Percentiles rank a stretch among this genome's conserved stretches.
Evolutionary conservation across 23 tunicate genomes (phyloP).

Genomic region (Trididemnum nubilum): DNA sequence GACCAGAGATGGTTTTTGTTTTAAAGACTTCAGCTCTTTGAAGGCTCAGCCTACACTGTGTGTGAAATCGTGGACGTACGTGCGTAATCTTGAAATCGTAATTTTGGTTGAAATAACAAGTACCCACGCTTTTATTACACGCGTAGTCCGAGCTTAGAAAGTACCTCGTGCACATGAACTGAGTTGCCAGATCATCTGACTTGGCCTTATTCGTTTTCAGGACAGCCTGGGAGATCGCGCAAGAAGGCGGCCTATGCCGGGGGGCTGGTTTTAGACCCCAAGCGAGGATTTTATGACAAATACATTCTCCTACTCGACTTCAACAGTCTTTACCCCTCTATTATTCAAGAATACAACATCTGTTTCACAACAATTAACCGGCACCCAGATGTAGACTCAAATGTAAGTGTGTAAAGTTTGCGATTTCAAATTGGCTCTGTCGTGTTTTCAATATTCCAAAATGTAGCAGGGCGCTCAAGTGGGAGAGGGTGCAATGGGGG

Average conservation of each 20-base stretch:
- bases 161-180: no score
- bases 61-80: no score
- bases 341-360: slow-evolving; percentile 98
- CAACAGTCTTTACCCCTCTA: slow-evolving; percentile 96
- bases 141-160: no score
- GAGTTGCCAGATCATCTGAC: no score
- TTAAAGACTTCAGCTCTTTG: no score
- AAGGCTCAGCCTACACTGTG: no score
- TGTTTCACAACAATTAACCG: slow-evolving; percentile 91
- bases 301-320: slow-evolving; percentile 96
- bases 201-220: slow-evolving; percentile 20
- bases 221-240: slow-evolving; percentile 46
- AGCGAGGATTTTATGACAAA: slow-evolving; percentile 97
- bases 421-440: not conserved
- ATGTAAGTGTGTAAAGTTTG: slow-evolving; percentile 3
- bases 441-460: not conserved
- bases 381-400: slow-evolving; percentile 49
- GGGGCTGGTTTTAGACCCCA: slow-evolving; percentile 96
- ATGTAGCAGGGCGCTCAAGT: no score
- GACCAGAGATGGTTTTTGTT: no score
- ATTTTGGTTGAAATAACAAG: no score
- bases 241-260: slow-evolving; percentile 94
- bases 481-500: no score
- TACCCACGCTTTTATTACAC: no score
- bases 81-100: no score